Percentiles rank a stretch among this genome's conserved stretches.
These are phyloP conservation scores for Macroglossus sobrinus DNA, from an alignment of 2,113 vertebrate species.

Conservation along the genomic window DNA sequence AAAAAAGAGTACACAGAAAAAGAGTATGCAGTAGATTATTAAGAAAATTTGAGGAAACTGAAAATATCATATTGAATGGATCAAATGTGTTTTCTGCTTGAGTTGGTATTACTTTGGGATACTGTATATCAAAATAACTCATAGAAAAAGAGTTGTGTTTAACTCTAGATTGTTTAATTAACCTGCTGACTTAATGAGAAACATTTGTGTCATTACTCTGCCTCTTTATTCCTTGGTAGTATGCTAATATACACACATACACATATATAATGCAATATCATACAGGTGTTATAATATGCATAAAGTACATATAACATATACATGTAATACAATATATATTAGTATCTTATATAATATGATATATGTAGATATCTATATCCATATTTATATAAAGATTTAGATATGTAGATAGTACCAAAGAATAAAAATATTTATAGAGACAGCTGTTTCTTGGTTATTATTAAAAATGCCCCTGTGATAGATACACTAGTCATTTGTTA, in stretches of 20 bases:
- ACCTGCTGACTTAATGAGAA: background rate
- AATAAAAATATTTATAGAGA: background rate
- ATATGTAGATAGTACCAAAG: background rate
- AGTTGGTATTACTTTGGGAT: background rate
- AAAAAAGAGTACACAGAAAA: background rate
- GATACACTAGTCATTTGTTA: background rate
- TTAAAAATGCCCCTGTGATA: background rate
- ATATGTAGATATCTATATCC: background rate
- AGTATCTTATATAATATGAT: background rate
- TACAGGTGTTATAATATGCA: background rate
- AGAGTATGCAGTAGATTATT: background rate
- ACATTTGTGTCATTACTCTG: background rate
- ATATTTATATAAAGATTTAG: background rate
- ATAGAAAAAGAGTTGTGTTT: background rate
- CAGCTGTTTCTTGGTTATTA: background rate
- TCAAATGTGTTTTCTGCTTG: background rate
- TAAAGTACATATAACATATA: background rate
- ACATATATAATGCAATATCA: background rate
- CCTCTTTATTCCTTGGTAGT: background rate
- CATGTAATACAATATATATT: background rate
- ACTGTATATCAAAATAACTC: background rate
- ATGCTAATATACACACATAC: background rate
- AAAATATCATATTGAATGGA: background rate
- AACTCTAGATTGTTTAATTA: background rate
- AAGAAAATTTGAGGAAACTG: background rate